phyloP scores from a whole-genome alignment of 2,797 vertebrate species.

The Galagoides demidoff region DNA sequence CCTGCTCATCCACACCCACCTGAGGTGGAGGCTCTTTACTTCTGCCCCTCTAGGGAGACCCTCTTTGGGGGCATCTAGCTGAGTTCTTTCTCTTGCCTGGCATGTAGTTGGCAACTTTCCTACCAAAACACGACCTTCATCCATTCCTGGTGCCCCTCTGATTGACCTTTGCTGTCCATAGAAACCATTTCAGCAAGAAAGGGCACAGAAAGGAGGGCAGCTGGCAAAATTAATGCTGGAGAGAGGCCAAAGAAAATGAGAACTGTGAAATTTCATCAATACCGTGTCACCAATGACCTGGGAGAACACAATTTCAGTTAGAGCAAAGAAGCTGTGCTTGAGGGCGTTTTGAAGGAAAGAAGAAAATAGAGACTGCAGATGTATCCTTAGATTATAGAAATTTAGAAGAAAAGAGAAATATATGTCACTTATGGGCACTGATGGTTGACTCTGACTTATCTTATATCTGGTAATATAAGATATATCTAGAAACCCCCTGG shows the following conservation, averaged over 20 bases:
- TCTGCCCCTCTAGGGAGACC: background rate
- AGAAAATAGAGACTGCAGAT: background rate
- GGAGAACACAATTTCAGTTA: background rate
- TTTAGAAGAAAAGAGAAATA: slow-evolving; percentile 26
- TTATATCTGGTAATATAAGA: background rate
- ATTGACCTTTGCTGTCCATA: background rate
- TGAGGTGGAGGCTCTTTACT: background rate
- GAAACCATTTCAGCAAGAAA: slow-evolving; percentile 36
- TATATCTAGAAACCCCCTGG: background rate
- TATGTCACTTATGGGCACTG: background rate
- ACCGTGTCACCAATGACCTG: background rate
- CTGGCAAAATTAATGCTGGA: background rate
- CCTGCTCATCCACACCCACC: background rate
- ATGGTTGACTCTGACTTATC: background rate
- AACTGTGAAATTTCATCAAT: background rate
- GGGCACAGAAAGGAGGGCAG: background rate
- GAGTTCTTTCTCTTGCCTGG: background rate
- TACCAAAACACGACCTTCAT: slow-evolving; percentile 8
- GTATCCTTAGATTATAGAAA: background rate
- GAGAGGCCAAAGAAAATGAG: background rate
- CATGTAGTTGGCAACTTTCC: background rate
- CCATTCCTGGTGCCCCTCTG: background rate
- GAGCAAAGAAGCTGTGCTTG: background rate
- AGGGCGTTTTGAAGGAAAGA: background rate
- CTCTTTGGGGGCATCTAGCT: background rate